Base-by-base conservation (phyloP, 1,140 invertebrate genomes). In the Subanguina moxae region DNA sequence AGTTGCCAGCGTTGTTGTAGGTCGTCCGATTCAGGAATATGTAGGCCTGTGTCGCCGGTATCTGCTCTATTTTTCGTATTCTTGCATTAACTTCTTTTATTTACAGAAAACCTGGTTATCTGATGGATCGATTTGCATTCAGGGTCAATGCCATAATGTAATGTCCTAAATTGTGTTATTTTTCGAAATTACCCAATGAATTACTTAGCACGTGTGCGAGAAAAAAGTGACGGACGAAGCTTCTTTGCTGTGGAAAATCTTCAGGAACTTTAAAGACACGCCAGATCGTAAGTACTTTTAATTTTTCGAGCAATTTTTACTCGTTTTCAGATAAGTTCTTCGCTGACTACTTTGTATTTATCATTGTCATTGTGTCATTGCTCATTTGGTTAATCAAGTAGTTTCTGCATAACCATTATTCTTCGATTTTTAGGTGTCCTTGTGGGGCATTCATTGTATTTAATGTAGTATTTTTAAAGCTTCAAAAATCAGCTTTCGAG, bases 41-140 rank as follows among this genome's bases (percentile, higher is more conserved):
- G 73, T 43, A 21, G 8, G n/a, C 73, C 73, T 8, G 45, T 75
- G 1, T 46, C 48, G 0, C 59, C 64, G 15, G 46, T 38, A 38
- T 38, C 11, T 38, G 3, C 32, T 38, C 11, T 5, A 38, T 38
- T 38, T 38, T 23, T 56, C 62, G 64, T 1, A 58, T 61, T 32
- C 52, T 76, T 21, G 32, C 3, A 38, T 38, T 11, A 3, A 38
- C 3, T 38, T 38, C 11, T n/a, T n/a, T n/a, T n/a, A n/a, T n/a
- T 38, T 38, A 11, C 11, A 38, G 32, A 38, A 5, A 38, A 38
- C 3, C 3, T 38, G 32, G 32, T 38, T 38, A 38, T 57, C 62
- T 13, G 73, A 75, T 43, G 75, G 75, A n/a, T 70, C 73, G 23
- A 75, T 75, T 48, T 75, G 73, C 56, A 69, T 75, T 56, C 68